phyloP scores from a whole-genome alignment of 2,888 invertebrate species.

The Tenthredo scrophulariae region DNA sequence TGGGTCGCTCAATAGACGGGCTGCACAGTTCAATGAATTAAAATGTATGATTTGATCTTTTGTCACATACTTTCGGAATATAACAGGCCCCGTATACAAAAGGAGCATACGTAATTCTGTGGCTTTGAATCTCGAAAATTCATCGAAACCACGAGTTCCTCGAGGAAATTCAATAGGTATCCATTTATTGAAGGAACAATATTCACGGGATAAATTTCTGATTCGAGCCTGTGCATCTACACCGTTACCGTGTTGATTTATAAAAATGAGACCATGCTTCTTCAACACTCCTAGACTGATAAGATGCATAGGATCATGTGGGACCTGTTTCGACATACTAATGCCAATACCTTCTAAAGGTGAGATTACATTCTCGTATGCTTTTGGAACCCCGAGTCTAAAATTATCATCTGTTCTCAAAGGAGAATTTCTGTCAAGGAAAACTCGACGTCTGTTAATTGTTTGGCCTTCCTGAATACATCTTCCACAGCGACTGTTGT shows the following conservation, averaged over 20 bases:
- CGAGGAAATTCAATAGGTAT: conserved; percentile 62
- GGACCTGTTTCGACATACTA: conserved; percentile 36
- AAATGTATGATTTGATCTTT: conserved; percentile 60
- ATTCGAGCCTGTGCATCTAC: background rate
- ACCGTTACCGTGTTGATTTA: conserved; percentile 55
- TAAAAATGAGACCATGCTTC: conserved; percentile 51
- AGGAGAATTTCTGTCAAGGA: conserved; percentile 37
- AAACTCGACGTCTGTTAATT: conserved; percentile 52
- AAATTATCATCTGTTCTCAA: conserved; percentile 52
- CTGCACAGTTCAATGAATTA: conserved; percentile 59
- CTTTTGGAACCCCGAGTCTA: conserved; percentile 13
- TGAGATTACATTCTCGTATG: conserved; percentile 32
- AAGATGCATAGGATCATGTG: conserved; percentile 45
- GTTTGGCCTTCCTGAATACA: conserved; percentile 53
- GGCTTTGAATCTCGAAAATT: conserved; percentile 66
- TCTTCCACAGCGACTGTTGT: conserved; percentile 52
- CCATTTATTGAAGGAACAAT: conserved; percentile 29
- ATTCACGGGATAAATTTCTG: background rate
- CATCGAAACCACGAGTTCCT: conserved; percentile 61
- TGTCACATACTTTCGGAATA: conserved; percentile 58
- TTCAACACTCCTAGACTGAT: conserved; percentile 55
- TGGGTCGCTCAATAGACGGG: conserved; percentile 60
- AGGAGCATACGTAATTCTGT: conserved; percentile 66
- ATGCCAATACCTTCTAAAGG: conserved; percentile 50
- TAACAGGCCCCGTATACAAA: conserved; percentile 64